A percentile compares a stretch with the other conserved stretches of the same genome.
Conservation (phyloP, 2,797 vertebrate species). For the Phyllotis vaccarum region DNA sequence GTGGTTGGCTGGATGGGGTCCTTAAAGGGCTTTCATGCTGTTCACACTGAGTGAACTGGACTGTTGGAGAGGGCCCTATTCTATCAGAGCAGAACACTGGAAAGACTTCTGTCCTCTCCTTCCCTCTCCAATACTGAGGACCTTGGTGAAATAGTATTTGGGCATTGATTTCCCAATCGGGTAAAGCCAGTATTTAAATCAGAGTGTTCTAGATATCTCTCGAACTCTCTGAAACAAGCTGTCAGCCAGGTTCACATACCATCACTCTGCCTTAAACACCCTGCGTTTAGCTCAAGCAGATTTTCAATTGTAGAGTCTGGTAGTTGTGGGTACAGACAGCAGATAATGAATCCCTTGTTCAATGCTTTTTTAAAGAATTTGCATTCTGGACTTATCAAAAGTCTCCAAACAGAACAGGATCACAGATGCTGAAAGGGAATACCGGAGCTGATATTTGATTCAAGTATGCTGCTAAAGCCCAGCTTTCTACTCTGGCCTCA, state of each 20-base stretch:
- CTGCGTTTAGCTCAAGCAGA: neutral
- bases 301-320: neutral
- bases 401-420: neutral
- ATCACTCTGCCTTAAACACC: neutral
- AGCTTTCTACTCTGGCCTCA: neutral
- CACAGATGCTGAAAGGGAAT: neutral
- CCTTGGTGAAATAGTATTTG: neutral
- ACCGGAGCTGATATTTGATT: neutral
- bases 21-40: neutral
- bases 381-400: neutral
- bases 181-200: neutral
- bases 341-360: neutral
- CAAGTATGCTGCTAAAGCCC: neutral
- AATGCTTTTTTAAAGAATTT: neutral
- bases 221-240: neutral
- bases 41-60: neutral
- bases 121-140: neutral
- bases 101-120: neutral
- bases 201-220: neutral
- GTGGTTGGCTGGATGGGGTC: neutral
- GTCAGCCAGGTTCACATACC: neutral
- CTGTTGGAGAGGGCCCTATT: neutral
- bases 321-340: neutral
- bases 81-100: neutral
- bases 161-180: neutral